Conservation (phyloP, 2,888 invertebrate genomes). For the Amblyjoppa proteus region DNA sequence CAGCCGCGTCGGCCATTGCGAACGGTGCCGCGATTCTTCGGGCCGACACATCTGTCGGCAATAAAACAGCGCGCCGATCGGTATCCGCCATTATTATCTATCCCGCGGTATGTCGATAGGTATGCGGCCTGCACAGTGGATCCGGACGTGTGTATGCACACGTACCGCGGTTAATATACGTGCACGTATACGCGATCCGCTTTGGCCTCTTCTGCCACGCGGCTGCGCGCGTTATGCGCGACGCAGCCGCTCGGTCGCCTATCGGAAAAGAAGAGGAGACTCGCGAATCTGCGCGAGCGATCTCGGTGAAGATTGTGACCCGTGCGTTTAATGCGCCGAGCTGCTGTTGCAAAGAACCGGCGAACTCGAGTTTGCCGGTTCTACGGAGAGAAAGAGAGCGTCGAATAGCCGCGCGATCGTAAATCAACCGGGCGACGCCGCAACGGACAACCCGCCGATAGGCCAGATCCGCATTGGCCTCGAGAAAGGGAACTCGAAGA, state of each 20-base stretch:
- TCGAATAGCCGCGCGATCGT: constrained; percentile 66
- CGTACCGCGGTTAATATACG: not conserved
- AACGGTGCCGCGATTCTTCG: constrained; percentile 55
- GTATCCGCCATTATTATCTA: constrained; percentile 75
- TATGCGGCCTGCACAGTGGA: constrained; percentile 47
- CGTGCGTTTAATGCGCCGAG: constrained; percentile 47
- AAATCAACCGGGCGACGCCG: constrained; percentile 69
- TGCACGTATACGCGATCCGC: not conserved
- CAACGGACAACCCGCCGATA: constrained; percentile 62
- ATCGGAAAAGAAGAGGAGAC: constrained; percentile 61
- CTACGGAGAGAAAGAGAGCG: constrained; percentile 45
- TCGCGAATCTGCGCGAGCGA: constrained; percentile 64
- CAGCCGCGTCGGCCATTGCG: constrained; percentile 50
- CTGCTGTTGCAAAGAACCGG: constrained; percentile 27
- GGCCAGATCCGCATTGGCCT: constrained; percentile 52
- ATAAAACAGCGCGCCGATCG: constrained; percentile 76
- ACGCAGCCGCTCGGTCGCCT: constrained; percentile 12
- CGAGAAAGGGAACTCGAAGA: constrained; percentile 31
- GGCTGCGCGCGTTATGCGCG: not conserved
- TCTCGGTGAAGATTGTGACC: constrained; percentile 63
- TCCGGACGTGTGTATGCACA: constrained; percentile 19
- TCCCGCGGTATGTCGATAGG: constrained; percentile 66
- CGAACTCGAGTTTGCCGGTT: constrained; percentile 31
- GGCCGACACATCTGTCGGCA: constrained; percentile 72
- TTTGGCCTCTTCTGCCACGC: not conserved